phyloP scores from a whole-genome alignment of 1,140 invertebrate species.

The Tetranychus cinnabarinus region DNA sequence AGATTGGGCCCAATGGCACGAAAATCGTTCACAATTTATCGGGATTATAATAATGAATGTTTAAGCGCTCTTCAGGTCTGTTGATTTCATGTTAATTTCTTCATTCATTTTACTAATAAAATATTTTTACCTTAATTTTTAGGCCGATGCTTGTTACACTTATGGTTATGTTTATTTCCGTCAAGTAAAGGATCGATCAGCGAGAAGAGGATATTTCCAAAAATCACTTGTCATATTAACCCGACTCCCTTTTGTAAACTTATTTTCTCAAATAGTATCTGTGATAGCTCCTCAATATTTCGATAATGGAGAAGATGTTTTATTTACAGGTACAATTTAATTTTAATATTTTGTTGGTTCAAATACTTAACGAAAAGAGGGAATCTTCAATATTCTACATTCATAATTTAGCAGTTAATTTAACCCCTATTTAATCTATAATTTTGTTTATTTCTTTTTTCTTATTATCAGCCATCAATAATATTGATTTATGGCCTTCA shows the following conservation, averaged over 20 bases:
- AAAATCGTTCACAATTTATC: slow-evolving; percentile 6
- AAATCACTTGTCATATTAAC: slow-evolving; percentile 91
- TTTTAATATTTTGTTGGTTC: not conserved
- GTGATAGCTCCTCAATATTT: slow-evolving; percentile 87
- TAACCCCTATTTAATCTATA: slow-evolving; percentile 1
- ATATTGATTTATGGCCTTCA: slow-evolving; percentile 80
- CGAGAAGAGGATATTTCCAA: slow-evolving; percentile 93
- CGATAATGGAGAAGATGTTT: slow-evolving; percentile 50
- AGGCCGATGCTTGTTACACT: slow-evolving; percentile 51
- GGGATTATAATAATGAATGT: slow-evolving; percentile 20
- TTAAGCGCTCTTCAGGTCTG: slow-evolving; percentile 21
- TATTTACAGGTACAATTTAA: slow-evolving; percentile 37
- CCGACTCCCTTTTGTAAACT: slow-evolving; percentile 69
- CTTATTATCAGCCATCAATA: slow-evolving; percentile 41
- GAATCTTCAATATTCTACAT: not conserved
- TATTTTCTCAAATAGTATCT: slow-evolving; percentile 65
- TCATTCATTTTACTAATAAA: not conserved
- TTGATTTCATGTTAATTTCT: not conserved
- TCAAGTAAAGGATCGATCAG: slow-evolving; percentile 59
- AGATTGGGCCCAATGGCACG: slow-evolving; percentile 22
- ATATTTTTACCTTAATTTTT: not conserved
- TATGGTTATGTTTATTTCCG: slow-evolving; percentile 97
- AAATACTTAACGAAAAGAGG: not conserved
- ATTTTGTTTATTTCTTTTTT: slow-evolving; percentile 3
- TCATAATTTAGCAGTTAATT: not conserved